These are phyloP conservation scores for Corvus moneduloides DNA, from an alignment of 2,113 vertebrate species.

Conservation along the genomic window DNA sequence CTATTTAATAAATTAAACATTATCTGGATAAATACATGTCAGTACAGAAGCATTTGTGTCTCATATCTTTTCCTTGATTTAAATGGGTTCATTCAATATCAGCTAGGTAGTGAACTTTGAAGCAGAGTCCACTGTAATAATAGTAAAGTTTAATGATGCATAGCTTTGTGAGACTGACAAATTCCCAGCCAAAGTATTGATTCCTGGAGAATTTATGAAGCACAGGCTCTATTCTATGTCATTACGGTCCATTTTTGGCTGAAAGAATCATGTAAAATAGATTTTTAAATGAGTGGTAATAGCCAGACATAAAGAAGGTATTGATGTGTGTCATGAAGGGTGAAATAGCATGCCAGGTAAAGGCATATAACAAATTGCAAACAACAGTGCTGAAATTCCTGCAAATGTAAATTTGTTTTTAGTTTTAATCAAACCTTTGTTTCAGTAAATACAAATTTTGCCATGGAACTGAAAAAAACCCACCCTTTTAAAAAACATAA, in stretches of 20 bases:
- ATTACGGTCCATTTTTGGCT: slow-evolving; percentile 81
- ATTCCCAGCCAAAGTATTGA: slow-evolving; percentile 86
- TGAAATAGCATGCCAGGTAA: slow-evolving; percentile 81
- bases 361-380: slow-evolving; percentile 78
- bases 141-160: slow-evolving; percentile 85
- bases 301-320: slow-evolving; percentile 83
- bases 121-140: slow-evolving; percentile 79
- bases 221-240: slow-evolving; percentile 77
- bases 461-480: not conserved
- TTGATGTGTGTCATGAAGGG: slow-evolving; percentile 83
- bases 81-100: slow-evolving; percentile 63
- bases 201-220: slow-evolving; percentile 83
- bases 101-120: slow-evolving; percentile 78
- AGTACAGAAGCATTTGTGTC: slow-evolving; percentile 43
- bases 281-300: slow-evolving; percentile 88
- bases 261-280: slow-evolving; percentile 86
- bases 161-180: slow-evolving; percentile 82
- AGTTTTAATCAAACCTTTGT: slow-evolving; percentile 72
- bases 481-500: slow-evolving; percentile 52
- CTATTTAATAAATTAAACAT: slow-evolving; percentile 67
- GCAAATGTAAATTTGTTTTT: slow-evolving; percentile 76
- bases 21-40: slow-evolving; percentile 38
- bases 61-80: slow-evolving; percentile 60
- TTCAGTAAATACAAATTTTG: slow-evolving; percentile 60
- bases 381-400: slow-evolving; percentile 63